These are phyloP conservation scores for Bruchidius siliquastri DNA, from an alignment of 2,888 invertebrate genomes.

Conservation along the genomic window DNA sequence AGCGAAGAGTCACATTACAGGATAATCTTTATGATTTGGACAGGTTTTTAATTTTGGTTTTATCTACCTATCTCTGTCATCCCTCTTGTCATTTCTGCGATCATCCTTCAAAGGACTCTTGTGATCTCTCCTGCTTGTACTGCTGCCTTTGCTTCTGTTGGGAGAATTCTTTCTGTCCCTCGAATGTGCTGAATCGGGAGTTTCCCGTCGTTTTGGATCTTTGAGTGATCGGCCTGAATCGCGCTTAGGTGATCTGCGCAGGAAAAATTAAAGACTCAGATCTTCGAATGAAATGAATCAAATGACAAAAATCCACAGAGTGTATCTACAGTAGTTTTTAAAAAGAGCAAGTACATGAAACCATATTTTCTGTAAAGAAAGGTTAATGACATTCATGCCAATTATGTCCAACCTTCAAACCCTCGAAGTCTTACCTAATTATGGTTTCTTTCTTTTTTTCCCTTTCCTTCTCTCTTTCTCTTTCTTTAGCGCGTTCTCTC, in stretches of 20 bases:
- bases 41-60: neutral
- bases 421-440: conserved; percentile 9
- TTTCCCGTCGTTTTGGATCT: conserved; percentile 42
- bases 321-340: no score
- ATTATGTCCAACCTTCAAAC: neutral
- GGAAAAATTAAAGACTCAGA: conserved; percentile 1
- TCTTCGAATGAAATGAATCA: neutral
- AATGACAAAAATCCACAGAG: no score
- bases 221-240: conserved; percentile 31
- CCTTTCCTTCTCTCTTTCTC: conserved; percentile 42
- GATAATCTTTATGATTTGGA: neutral
- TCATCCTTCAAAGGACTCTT: conserved; percentile 49
- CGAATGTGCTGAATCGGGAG: conserved; percentile 45
- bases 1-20: no score
- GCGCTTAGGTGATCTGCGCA: conserved; percentile 40
- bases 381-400: no score
- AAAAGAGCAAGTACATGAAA: no score
- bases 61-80: conserved; percentile 48
- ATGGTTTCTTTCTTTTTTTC: conserved; percentile 40
- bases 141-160: conserved; percentile 34
- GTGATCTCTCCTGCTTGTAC: conserved; percentile 35
- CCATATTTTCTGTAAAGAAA: no score
- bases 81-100: conserved; percentile 41
- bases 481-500: conserved; percentile 39
- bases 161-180: conserved; percentile 41